Base-by-base conservation (phyloP, 1,140 invertebrate genomes). In the Drosophila ficusphila region DNA sequence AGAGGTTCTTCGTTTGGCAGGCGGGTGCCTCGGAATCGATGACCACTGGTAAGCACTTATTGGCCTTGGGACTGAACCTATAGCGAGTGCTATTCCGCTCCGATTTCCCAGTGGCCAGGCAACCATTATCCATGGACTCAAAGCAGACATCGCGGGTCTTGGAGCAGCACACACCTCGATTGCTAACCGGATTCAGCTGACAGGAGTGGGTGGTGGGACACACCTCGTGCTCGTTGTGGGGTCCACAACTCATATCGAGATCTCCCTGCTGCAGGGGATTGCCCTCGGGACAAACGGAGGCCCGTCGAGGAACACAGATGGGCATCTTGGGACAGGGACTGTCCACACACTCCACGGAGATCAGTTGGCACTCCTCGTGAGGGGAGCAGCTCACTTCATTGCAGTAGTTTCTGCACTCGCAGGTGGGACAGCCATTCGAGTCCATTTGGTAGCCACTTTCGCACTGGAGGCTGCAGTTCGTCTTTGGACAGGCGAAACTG, bases 1-100 rank as follows among this genome's bases (percentile, higher is more conserved):
- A 99, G 76, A 97, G 96, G 91, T 98, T 99, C 79, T 97, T 95
- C 81, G 97, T 98, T 39, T 96, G 95, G 33, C 95, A 95, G 68
- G 95, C 96, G 23, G 95, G 95, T 8, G 70, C 68, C 4, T 78
- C 54, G 0, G 57, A 36, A 61, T 93, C 93, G 77, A 95, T 96
- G 0, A 91, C 91, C 74, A 96, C 94, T 12, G 94, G 92, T 68
- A 97, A 94, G 90, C 96, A 97, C 62, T 93, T 93, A 78, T 97
- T 97, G 12, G 93, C 93, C 69, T 94, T 94, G 3, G 95, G 93
- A 91, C 97, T 96, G 92, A 97, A 98, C 77, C 94, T 94, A 93
- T 95, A 97, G 18, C 95, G 92, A 0, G 94, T 95, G 1, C 91
- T 79, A 71, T 94, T 95, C 2, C 58, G 48, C 0, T 78, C 75